A percentile compares a stretch with the other conserved stretches of the same genome.
phyloP scores from a whole-genome alignment of 1,140 invertebrate genomes.

The Agrilus planipennis region DNA sequence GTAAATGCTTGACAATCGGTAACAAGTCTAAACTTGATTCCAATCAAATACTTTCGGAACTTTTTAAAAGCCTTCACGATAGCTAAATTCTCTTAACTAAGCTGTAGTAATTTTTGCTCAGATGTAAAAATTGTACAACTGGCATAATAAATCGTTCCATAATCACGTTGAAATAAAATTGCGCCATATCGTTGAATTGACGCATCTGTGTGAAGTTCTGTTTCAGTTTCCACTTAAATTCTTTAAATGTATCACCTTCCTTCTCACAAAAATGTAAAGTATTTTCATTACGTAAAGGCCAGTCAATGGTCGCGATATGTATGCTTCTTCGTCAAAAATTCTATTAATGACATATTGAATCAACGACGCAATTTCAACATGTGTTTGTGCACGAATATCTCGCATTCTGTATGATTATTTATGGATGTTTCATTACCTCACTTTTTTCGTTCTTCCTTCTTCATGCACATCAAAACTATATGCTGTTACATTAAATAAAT shows the following conservation, averaged over 20 bases:
- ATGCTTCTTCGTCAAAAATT: slow-evolving; percentile 9
- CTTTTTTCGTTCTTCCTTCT: slow-evolving; percentile 13
- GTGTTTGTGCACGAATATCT: slow-evolving; percentile 19
- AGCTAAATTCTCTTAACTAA: slow-evolving; percentile 36
- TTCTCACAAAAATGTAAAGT: not conserved
- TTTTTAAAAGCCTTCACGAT: slow-evolving; percentile 35
- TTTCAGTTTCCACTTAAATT: slow-evolving; percentile 9
- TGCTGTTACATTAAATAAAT: slow-evolving; percentile 14
- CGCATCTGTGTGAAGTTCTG: slow-evolving; percentile 12
- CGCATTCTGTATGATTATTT: slow-evolving; percentile 26
- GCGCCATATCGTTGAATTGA: slow-evolving; percentile 16
- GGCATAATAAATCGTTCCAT: slow-evolving; percentile 34
- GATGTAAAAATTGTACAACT: slow-evolving; percentile 23
- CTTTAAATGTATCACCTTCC: not conserved
- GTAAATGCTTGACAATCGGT: slow-evolving; percentile 26
- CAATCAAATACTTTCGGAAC: slow-evolving; percentile 36
- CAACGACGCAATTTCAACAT: slow-evolving; percentile 18
- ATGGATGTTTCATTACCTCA: slow-evolving; percentile 20
- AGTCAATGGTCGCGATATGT: slow-evolving; percentile 10
- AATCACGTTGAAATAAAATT: slow-evolving; percentile 23
- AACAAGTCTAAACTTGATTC: slow-evolving; percentile 37
- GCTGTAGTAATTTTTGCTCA: slow-evolving; percentile 34
- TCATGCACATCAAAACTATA: slow-evolving; percentile 18
- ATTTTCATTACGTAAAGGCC: slow-evolving; percentile 1
- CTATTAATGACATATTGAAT: slow-evolving; percentile 16